phyloP scores from a whole-genome alignment of 30 jellyfish, hydroid and myxozoan species.

The Calvadosia cruxmelitensis region DNA sequence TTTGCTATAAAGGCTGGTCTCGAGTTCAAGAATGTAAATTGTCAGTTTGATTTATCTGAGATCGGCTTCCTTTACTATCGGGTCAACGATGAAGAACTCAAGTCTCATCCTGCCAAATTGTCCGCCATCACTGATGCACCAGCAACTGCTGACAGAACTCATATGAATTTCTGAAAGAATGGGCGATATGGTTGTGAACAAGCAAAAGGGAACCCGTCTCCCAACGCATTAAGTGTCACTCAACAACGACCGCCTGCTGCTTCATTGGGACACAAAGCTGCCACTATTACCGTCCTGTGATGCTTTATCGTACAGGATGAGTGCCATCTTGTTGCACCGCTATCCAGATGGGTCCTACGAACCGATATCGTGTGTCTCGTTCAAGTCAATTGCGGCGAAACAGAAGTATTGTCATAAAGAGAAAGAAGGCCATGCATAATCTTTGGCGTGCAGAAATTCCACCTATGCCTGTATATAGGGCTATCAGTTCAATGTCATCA shows the following conservation, averaged over 20 bases:
- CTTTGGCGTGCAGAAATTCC: slow-evolving; percentile 45
- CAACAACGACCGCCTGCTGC: too few species aligned
- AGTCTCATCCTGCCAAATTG: slow-evolving; percentile 7
- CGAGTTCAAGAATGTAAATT: background rate
- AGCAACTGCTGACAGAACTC: slow-evolving; percentile 18
- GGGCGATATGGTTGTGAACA: slow-evolving; percentile 19
- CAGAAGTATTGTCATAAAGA: slow-evolving; percentile 38
- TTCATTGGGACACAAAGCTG: slow-evolving; percentile 40
- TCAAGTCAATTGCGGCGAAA: slow-evolving; percentile 18
- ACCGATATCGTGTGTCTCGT: slow-evolving; percentile 38
- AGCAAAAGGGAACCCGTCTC: too few species aligned
- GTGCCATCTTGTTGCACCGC: slow-evolving; percentile 55
- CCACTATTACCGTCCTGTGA: slow-evolving; percentile 22
- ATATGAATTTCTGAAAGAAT: slow-evolving; percentile 13
- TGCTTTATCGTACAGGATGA: slow-evolving; percentile 55
- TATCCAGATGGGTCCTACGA: slow-evolving; percentile 27
- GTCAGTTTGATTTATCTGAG: slow-evolving; percentile 8
- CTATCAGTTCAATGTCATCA: slow-evolving; percentile 33
- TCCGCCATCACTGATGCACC: slow-evolving; percentile 29
- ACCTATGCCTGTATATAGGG: slow-evolving; percentile 64
- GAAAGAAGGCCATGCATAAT: slow-evolving; percentile 61
- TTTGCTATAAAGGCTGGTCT: background rate
- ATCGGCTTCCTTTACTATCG: slow-evolving; percentile 25
- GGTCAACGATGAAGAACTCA: slow-evolving; percentile 23
- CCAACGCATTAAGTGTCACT: too few species aligned